Percentiles rank a stretch among this genome's conserved stretches.
These are phyloP conservation scores for Dinocampus coccinellae DNA, from an alignment of 2,888 invertebrate genomes.

Conservation along the genomic window DNA sequence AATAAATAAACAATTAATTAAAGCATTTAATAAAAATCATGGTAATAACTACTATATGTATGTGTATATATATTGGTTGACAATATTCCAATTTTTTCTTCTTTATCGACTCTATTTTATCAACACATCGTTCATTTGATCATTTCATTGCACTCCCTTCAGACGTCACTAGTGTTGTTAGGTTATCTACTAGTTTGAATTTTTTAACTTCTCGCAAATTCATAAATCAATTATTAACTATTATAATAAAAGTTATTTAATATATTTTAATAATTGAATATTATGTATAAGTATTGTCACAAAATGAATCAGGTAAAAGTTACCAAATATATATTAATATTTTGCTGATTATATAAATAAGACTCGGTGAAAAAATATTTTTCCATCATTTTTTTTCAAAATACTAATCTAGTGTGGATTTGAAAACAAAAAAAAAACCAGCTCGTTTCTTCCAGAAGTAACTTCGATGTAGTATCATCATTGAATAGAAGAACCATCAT, in stretches of 20 bases:
- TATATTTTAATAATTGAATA: no score
- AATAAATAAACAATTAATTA: no score
- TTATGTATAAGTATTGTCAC: no score
- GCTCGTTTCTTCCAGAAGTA: background rate
- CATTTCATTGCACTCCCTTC: background rate
- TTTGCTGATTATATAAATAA: no score
- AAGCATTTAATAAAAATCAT: background rate
- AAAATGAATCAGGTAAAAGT: no score
- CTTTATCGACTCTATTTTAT: background rate
- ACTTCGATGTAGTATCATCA: no score
- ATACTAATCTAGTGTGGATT: background rate
- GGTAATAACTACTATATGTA: no score
- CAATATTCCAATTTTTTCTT: background rate
- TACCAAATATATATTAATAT: no score
- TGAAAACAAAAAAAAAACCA: background rate
- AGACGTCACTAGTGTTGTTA: background rate
- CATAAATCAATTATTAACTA: background rate
- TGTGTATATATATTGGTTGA: background rate
- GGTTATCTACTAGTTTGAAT: background rate
- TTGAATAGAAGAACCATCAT: no score
- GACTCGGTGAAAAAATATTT: no score
- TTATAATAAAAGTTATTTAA: background rate
- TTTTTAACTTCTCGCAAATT: background rate
- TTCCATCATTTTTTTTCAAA: no score
- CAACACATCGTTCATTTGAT: background rate